Evolutionary conservation across 2,113 vertebrate genomes (phyloP).

Genomic region (Ranitomeya imitator): DNA sequence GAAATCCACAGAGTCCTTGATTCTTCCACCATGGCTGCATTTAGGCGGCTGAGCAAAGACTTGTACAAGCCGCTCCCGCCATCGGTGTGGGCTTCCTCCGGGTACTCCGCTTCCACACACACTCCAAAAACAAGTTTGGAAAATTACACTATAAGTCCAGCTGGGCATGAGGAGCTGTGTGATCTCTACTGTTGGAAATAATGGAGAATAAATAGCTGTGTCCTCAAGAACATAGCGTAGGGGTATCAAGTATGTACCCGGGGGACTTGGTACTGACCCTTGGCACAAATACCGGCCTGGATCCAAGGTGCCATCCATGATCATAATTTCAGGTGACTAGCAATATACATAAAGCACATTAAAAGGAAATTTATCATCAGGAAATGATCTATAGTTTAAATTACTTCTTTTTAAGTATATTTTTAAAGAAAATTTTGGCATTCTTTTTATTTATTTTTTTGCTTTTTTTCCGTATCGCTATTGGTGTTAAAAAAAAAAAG

Average conservation of each 20-base stretch:
- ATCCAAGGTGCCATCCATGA: not conserved
- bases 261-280: not conserved
- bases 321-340: not conserved
- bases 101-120: conserved; percentile 1
- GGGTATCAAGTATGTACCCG: not conserved
- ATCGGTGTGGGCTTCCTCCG: not conserved
- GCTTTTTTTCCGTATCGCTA: too few species aligned
- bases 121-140: not conserved
- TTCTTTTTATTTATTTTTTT: too few species aligned
- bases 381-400: too few species aligned
- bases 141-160: not conserved
- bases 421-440: too few species aligned
- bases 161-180: not conserved
- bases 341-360: not conserved
- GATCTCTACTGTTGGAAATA: not conserved
- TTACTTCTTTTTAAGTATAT: too few species aligned
- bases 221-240: not conserved
- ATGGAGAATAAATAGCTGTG: not conserved
- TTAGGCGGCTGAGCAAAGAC: conserved; percentile 2
- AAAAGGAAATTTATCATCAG: not conserved
- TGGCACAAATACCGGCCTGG: not conserved
- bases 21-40: not conserved
- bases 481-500: too few species aligned
- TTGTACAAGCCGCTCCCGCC: not conserved
- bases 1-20: conserved; percentile 5